Conservation (phyloP, 2,797 vertebrate species). For the Myripristis murdjan region DNA sequence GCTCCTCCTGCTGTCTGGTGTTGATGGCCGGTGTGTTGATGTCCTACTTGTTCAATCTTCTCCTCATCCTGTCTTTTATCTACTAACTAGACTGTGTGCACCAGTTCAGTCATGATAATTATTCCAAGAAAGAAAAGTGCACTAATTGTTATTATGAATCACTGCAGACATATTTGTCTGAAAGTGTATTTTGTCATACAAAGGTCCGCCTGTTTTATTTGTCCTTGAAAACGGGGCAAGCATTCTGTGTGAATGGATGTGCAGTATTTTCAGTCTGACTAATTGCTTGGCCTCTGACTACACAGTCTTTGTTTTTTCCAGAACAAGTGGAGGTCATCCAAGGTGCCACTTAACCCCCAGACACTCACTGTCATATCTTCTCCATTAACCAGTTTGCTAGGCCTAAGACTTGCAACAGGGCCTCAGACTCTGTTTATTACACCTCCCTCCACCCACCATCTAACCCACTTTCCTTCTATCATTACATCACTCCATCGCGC, state of each 20-base stretch:
- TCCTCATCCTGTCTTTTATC: not conserved
- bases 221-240: not conserved
- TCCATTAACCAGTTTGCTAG: constrained; percentile 23
- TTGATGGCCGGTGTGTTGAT: not conserved
- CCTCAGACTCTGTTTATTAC: not conserved
- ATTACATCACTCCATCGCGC: not conserved
- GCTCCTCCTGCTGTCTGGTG: not conserved
- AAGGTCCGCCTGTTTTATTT: not conserved
- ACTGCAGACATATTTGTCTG: not conserved
- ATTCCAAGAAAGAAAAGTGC: not conserved
- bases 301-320: constrained; percentile 3
- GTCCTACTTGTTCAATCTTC: not conserved
- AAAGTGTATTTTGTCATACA: not conserved
- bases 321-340: constrained; percentile 22
- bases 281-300: constrained; percentile 27
- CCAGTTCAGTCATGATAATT: not conserved
- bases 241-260: constrained; percentile 4
- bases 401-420: constrained; percentile 11
- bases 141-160: not conserved
- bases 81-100: not conserved
- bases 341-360: constrained; percentile 16
- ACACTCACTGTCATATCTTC: constrained; percentile 24
- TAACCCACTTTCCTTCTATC: not conserved
- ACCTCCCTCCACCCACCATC: not conserved
- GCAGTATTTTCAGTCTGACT: constrained; percentile 10